Evolutionary conservation across 2,888 invertebrate genomes (phyloP), one percentile per base, ranked within the genome.

Genomic region (Zonitis immaculata): DNA sequence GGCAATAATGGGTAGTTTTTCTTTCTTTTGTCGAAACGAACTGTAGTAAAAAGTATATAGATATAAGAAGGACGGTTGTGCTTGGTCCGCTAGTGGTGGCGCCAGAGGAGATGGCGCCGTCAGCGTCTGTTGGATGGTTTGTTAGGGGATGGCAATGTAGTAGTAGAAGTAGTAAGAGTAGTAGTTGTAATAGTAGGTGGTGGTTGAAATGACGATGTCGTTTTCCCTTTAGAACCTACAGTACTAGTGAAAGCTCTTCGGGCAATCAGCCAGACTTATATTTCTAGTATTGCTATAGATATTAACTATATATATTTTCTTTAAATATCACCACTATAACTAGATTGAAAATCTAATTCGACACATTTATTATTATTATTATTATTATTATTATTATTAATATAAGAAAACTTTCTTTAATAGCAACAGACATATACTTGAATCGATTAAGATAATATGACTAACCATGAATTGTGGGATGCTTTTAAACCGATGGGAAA

Each of bases 1-100:
- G 74, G 74, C 74, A 75, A 75, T 75, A 75, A 75, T 75, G 74
- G 75, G 72, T 71, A 72, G 75, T 73, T 75, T 74, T 73, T 73
- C 74, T 72, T 73, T 70, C 73, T 69, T 71, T 72, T 70, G 71
- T 71, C 68, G 69, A 67, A 63, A 66, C 63, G 62, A 69, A 69
- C 66, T 65, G 71, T 67, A 68, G 72, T 73, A 74, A 74, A 74
- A 74, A 74, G 73, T 73, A n/a, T n/a, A n/a, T n/a, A n/a, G n/a
- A n/a, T n/a, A n/a, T n/a, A n/a, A n/a, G n/a, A 71, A 73, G 73
- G 71, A 73, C 70, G 72, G 68, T 70, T n/a, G n/a, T 72, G 68
- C 68, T 65, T 69, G 35, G 35, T 63, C 66, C 67, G 67, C 62
- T 62, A 62, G n/a, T n/a, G n/a, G 68, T 68, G 74, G 73, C 74